Percentiles rank a stretch among this genome's conserved stretches.
Conservation (phyloP, 2,888 invertebrate genomes). For the Heliconius sara region DNA sequence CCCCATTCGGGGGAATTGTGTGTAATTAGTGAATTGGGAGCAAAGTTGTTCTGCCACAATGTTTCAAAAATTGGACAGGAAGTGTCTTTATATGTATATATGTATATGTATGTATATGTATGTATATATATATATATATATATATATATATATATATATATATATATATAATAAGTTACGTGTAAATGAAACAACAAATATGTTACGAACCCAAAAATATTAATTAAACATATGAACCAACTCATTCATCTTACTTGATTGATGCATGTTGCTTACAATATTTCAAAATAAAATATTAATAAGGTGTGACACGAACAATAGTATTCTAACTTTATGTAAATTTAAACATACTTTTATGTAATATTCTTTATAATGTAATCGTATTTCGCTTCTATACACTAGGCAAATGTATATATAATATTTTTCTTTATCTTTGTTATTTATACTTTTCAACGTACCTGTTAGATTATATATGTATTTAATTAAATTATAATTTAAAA, state of each 20-base stretch:
- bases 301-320: not conserved
- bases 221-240: not conserved
- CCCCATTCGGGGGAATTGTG: no score
- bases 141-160: no score
- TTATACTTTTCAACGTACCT: not conserved
- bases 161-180: no score
- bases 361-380: not conserved
- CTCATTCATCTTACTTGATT: not conserved
- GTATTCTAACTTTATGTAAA: not conserved
- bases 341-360: slow-evolving; percentile 3
- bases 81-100: no score
- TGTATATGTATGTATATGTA: no score
- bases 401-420: not conserved
- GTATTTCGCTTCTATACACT: not conserved
- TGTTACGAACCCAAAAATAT: not conserved
- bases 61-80: not conserved
- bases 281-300: slow-evolving; percentile 5
- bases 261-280: not conserved
- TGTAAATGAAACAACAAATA: no score
- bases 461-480: not conserved
- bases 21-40: no score
- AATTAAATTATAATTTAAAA: not conserved
- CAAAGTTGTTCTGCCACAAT: no score
- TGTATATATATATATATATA: no score
- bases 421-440: not conserved